A percentile compares a stretch with the other conserved stretches of the same genome.
These are phyloP conservation scores for Patella depressa DNA, from an alignment of 2,888 invertebrate genomes.

Conservation along the genomic window DNA sequence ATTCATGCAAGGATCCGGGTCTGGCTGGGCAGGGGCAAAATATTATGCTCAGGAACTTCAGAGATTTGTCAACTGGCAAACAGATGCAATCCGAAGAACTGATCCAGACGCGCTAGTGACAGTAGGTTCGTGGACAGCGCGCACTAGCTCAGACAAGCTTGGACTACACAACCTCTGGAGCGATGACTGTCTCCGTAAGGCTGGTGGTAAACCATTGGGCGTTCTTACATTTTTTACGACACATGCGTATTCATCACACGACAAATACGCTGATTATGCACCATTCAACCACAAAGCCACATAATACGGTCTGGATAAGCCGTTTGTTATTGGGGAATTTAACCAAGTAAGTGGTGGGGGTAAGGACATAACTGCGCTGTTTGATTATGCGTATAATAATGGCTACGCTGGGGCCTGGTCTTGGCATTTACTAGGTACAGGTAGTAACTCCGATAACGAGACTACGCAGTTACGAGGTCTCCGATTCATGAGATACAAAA, in stretches of 20 bases:
- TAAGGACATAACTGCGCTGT: slow-evolving; percentile 26
- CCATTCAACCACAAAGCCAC: slow-evolving; percentile 34
- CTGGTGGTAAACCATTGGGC: slow-evolving; percentile 43
- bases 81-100: slow-evolving; percentile 40
- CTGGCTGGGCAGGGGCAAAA: slow-evolving; percentile 43
- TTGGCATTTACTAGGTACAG: slow-evolving; percentile 35
- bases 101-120: slow-evolving; percentile 45
- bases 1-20: slow-evolving; percentile 35
- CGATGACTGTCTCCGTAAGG: slow-evolving; percentile 44
- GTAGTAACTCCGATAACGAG: slow-evolving; percentile 30
- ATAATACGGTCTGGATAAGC: slow-evolving; percentile 30
- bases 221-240: slow-evolving; percentile 45
- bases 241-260: slow-evolving; percentile 44
- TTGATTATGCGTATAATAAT: slow-evolving; percentile 29
- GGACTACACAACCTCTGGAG: slow-evolving; percentile 43
- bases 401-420: slow-evolving; percentile 36
- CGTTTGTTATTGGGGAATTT: slow-evolving; percentile 36
- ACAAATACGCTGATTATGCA: slow-evolving; percentile 31
- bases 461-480: slow-evolving; percentile 28
- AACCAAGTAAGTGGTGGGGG: slow-evolving; percentile 26
- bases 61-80: slow-evolving; percentile 51
- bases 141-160: slow-evolving; percentile 38
- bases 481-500: slow-evolving; percentile 14
- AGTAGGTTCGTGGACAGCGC: slow-evolving; percentile 45
- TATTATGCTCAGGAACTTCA: slow-evolving; percentile 50